A percentile compares a stretch with the other conserved stretches of the same genome.
Conservation (phyloP, 2,888 invertebrate species). For the Rhamnusium bicolor region DNA sequence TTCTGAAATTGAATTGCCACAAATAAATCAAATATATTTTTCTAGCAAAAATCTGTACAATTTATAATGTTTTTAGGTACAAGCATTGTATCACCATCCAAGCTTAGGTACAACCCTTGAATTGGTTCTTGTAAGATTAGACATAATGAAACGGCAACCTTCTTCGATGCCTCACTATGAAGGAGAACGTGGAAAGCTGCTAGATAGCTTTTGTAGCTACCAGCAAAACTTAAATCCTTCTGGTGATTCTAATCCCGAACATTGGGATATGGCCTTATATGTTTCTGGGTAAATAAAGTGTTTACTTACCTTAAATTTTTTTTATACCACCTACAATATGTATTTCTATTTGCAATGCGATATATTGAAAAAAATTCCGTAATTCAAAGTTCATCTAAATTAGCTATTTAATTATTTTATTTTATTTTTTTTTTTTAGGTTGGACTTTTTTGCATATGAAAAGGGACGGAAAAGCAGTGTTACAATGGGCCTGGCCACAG, state of each 20-base stretch:
- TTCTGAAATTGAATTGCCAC: no score
- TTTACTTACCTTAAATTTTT: slow-evolving; percentile 4
- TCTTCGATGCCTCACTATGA: slow-evolving; percentile 76
- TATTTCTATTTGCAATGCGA: no score
- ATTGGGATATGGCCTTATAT: slow-evolving; percentile 87
- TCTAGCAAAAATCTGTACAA: neutral
- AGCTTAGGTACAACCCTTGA: slow-evolving; percentile 80
- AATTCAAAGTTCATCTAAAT: neutral
- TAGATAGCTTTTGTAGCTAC: slow-evolving; percentile 85
- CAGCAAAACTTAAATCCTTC: slow-evolving; percentile 78
- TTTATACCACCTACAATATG: no score
- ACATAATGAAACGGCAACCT: slow-evolving; percentile 81
- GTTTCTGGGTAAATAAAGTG: slow-evolving; percentile 78
- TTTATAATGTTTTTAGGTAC: slow-evolving; percentile 73
- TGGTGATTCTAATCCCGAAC: slow-evolving; percentile 80
- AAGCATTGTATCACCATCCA: slow-evolving; percentile 85
- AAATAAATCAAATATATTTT: slow-evolving; percentile 40
- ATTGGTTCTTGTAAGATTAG: slow-evolving; percentile 80
- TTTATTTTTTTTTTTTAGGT: slow-evolving; percentile 69
- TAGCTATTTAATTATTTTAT: neutral
- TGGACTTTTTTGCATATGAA: slow-evolving; percentile 83
- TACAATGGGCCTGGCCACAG: slow-evolving; percentile 88
- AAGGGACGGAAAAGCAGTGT: slow-evolving; percentile 80
- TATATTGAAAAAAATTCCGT: neutral
- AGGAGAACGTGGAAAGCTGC: slow-evolving; percentile 78